These are phyloP conservation scores for Gymnosoma rotundatum DNA, from an alignment of 2,888 invertebrate genomes.

Conservation along the genomic window DNA sequence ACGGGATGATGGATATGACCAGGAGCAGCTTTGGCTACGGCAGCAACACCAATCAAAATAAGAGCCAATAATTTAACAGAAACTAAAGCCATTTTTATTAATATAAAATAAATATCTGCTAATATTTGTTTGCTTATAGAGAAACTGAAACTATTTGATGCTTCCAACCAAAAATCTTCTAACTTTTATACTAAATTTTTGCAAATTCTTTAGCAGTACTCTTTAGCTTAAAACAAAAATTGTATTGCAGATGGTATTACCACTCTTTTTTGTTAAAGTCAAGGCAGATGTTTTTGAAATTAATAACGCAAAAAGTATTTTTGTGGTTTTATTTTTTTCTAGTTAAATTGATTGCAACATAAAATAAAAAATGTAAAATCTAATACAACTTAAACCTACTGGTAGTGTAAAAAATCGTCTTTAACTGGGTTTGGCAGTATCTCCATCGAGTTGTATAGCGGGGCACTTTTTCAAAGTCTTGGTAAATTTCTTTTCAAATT, in stretches of 20 bases:
- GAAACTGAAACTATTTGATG: slow-evolving; percentile 42
- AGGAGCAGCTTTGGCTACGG: slow-evolving; percentile 61
- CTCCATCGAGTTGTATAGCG: slow-evolving; percentile 85
- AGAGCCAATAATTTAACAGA: slow-evolving; percentile 49
- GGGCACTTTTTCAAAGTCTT: slow-evolving; percentile 87
- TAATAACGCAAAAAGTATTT: slow-evolving; percentile 11
- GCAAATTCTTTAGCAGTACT: neutral
- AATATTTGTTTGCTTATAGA: slow-evolving; percentile 12
- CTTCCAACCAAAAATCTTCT: neutral
- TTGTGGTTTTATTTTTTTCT: slow-evolving; percentile 42
- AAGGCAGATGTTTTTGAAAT: slow-evolving; percentile 5
- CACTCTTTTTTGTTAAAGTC: neutral
- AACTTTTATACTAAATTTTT: slow-evolving; percentile 61
- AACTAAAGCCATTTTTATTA: slow-evolving; percentile 44
- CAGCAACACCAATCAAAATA: slow-evolving; percentile 28
- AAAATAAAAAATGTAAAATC: slow-evolving; percentile 38
- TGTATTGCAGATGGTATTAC: slow-evolving; percentile 13
- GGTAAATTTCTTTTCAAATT: slow-evolving; percentile 87
- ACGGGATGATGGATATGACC: slow-evolving; percentile 69
- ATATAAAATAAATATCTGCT: neutral
- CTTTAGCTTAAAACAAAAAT: neutral
- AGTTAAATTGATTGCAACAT: slow-evolving; percentile 44
- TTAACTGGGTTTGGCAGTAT: slow-evolving; percentile 82
- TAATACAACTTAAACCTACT: slow-evolving; percentile 28
- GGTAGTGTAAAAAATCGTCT: neutral